Percentiles rank a stretch among this genome's conserved stretches.
These are phyloP conservation scores for Drosophila sordidapex DNA, from an alignment of 2,888 invertebrate genomes.

Conservation along the genomic window DNA sequence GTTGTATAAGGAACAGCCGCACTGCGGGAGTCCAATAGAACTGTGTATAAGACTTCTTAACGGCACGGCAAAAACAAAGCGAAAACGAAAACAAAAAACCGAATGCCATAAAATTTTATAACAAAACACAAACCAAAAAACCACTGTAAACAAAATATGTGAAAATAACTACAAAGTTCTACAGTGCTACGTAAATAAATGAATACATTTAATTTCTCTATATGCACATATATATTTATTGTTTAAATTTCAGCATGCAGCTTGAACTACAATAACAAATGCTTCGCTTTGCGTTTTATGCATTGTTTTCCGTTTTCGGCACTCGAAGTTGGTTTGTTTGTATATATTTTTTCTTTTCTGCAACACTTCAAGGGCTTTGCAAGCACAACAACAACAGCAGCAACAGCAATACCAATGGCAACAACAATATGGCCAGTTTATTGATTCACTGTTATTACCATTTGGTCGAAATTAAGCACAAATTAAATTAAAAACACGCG, in stretches of 20 bases:
- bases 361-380: slow-evolving; percentile 64
- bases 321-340: slow-evolving; percentile 18
- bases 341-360: slow-evolving; percentile 35
- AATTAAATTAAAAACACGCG: slow-evolving; percentile 64
- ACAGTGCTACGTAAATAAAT: slow-evolving; percentile 11
- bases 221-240: slow-evolving; percentile 15
- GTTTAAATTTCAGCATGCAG: slow-evolving; percentile 51
- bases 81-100: slow-evolving; percentile 26
- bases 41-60: slow-evolving; percentile 3
- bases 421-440: slow-evolving; percentile 48
- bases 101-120: slow-evolving; percentile 32
- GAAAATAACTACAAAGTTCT: slow-evolving; percentile 12
- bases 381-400: slow-evolving; percentile 18
- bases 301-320: slow-evolving; percentile 45
- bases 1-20: slow-evolving; percentile 20
- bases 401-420: slow-evolving; percentile 10
- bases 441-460: slow-evolving; percentile 68
- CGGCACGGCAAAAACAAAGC: slow-evolving; percentile 35
- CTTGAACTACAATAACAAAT: slow-evolving; percentile 28
- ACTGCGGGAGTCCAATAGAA: slow-evolving; percentile 66
- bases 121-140: slow-evolving; percentile 26
- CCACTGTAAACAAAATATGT: slow-evolving; percentile 28
- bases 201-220: not conserved
- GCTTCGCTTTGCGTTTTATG: slow-evolving; percentile 21
- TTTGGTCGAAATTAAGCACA: slow-evolving; percentile 52